These are phyloP conservation scores for Oeneis ivallda DNA, from an alignment of 2,888 invertebrate species.

Conservation along the genomic window DNA sequence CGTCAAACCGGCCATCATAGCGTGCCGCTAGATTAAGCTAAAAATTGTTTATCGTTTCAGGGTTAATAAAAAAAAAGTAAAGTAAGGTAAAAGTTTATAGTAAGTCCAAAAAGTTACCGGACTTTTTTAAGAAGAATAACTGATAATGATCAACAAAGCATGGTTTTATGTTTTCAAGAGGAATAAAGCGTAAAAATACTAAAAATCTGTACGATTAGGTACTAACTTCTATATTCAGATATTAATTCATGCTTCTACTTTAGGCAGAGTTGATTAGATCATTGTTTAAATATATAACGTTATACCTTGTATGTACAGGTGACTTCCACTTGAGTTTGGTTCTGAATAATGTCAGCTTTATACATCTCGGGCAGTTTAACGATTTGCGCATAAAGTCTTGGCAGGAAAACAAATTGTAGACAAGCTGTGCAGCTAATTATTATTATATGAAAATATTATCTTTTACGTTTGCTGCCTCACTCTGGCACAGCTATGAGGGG, in stretches of 20 bases:
- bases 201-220: neutral
- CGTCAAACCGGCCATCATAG: too few relatives aligned
- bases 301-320: slow-evolving; percentile 20
- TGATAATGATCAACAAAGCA: too few relatives aligned
- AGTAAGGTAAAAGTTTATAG: too few relatives aligned
- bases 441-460: slow-evolving; percentile 26
- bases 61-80: too few relatives aligned
- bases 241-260: slow-evolving; percentile 16
- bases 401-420: slow-evolving; percentile 37
- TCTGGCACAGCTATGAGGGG: neutral
- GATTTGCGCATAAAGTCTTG: slow-evolving; percentile 36
- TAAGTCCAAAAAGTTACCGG: too few relatives aligned
- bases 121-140: too few relatives aligned
- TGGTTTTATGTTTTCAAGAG: neutral
- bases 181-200: neutral
- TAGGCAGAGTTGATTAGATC: slow-evolving; percentile 31
- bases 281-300: slow-evolving; percentile 35
- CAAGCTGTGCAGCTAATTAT: slow-evolving; percentile 19
- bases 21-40: too few relatives aligned
- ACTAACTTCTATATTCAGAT: neutral
- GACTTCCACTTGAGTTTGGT: slow-evolving; percentile 25
- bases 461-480: neutral
- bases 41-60: too few relatives aligned
- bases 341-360: slow-evolving; percentile 27
- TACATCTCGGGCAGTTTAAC: slow-evolving; percentile 20